Conservation (phyloP, 2,888 invertebrate species). For the Drosophila eohydei region DNA sequence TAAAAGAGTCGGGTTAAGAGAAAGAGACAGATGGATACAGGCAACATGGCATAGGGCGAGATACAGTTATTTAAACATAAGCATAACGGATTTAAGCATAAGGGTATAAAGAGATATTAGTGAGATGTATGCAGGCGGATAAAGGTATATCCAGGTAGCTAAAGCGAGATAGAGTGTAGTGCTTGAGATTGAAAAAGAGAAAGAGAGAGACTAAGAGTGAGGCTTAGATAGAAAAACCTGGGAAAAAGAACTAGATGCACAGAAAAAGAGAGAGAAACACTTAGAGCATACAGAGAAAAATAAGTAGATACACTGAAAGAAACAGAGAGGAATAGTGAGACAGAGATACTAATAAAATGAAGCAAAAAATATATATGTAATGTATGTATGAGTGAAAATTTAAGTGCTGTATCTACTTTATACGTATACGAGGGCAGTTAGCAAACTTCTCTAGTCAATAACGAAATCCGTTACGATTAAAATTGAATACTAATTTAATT, state of each 20-base stretch:
- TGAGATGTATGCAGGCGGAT: neutral
- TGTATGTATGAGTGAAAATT: neutral
- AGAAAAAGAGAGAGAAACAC: neutral
- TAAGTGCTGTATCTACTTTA: neutral
- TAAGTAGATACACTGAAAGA: neutral
- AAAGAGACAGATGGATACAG: neutral
- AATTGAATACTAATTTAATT: neutral
- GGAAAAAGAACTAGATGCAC: no score
- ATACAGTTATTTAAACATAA: neutral
- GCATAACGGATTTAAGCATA: no score
- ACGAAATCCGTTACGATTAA: neutral
- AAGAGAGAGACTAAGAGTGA: neutral
- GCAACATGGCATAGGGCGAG: neutral
- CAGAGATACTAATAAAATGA: neutral
- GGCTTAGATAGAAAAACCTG: no score
- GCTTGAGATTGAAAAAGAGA: neutral
- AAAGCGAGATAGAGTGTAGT: neutral
- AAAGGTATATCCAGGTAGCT: neutral
- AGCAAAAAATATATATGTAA: neutral
- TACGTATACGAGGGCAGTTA: neutral
- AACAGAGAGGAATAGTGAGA: neutral
- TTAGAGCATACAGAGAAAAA: no score
- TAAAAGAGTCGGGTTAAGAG: no score
- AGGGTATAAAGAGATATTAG: neutral
- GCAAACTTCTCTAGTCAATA: neutral